Conservation (phyloP, 2,113 vertebrate species). For the Ptychochromis oligacanthus region DNA sequence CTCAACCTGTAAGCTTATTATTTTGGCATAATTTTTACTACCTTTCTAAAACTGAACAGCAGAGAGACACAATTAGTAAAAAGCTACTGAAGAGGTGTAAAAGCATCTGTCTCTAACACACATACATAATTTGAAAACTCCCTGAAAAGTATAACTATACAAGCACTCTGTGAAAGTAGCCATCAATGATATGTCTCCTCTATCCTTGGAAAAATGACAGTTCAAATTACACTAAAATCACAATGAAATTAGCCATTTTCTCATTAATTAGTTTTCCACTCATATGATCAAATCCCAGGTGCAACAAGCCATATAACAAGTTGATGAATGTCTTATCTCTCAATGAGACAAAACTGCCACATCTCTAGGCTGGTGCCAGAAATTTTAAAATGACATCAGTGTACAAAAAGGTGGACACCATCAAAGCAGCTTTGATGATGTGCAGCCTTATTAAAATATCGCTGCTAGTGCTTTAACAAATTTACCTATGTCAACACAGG, state of each 20-base stretch:
- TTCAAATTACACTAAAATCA: not conserved
- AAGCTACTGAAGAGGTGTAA: not conserved
- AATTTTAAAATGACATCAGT: not conserved
- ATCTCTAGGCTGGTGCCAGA: not conserved
- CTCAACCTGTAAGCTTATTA: not conserved
- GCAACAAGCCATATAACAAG: not conserved
- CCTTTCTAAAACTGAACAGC: not conserved
- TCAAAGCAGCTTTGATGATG: not conserved
- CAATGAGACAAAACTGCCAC: not conserved
- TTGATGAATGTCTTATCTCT: not conserved
- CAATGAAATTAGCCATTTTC: not conserved
- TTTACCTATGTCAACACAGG: not conserved
- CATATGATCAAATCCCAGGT: not conserved
- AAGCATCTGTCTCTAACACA: not conserved
- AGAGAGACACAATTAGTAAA: slow-evolving; percentile 3
- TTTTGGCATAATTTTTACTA: not conserved
- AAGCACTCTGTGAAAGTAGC: not conserved
- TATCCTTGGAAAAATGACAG: not conserved
- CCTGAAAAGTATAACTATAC: not conserved
- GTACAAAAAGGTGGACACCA: not conserved
- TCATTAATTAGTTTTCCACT: not conserved
- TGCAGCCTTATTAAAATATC: not conserved
- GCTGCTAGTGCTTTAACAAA: not conserved
- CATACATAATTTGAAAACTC: not conserved
- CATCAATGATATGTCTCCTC: not conserved